Evolutionary conservation across 2,797 vertebrate genomes (phyloP).

Genomic region (Sebastes matsubarae): DNA sequence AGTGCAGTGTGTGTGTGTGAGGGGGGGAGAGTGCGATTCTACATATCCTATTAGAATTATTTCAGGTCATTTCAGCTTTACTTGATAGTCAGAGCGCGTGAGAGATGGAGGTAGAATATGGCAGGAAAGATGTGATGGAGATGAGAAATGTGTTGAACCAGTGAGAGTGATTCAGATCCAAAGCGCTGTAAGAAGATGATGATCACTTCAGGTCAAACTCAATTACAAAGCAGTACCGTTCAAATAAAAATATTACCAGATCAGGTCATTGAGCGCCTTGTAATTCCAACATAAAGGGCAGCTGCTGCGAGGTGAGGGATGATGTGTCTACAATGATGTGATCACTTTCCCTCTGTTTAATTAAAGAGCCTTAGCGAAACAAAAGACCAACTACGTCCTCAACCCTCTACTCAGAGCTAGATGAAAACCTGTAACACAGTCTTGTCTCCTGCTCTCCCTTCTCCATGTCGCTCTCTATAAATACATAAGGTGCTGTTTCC

Average conservation of each 20-base stretch:
- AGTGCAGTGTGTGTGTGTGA: background rate
- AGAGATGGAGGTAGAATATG: background rate
- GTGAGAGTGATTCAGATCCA: conserved; percentile 2
- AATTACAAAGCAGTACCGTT: conserved; percentile 18
- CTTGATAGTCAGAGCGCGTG: background rate
- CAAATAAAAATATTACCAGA: background rate
- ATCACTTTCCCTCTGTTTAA: background rate
- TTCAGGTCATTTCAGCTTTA: conserved; percentile 28
- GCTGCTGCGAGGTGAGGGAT: conserved; percentile 2
- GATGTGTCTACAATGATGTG: background rate
- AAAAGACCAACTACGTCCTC: background rate
- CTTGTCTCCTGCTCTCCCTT: conserved; percentile 37
- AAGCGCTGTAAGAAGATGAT: background rate
- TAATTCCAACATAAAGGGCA: background rate
- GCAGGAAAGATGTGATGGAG: background rate
- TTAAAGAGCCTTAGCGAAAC: background rate
- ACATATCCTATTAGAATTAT: conserved; percentile 40
- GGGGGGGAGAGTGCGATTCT: background rate
- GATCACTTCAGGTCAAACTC: conserved; percentile 10
- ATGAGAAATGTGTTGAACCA: conserved; percentile 7
- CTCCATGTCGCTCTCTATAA: conserved; percentile 76
- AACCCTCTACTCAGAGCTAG: background rate
- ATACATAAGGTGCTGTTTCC: conserved; percentile 87
- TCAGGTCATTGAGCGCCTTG: background rate
- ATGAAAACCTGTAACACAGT: conserved; percentile 27